Evolutionary conservation across 2,888 invertebrate genomes (phyloP).

Genomic region (Cataglyphis rosenhaueri): DNA sequence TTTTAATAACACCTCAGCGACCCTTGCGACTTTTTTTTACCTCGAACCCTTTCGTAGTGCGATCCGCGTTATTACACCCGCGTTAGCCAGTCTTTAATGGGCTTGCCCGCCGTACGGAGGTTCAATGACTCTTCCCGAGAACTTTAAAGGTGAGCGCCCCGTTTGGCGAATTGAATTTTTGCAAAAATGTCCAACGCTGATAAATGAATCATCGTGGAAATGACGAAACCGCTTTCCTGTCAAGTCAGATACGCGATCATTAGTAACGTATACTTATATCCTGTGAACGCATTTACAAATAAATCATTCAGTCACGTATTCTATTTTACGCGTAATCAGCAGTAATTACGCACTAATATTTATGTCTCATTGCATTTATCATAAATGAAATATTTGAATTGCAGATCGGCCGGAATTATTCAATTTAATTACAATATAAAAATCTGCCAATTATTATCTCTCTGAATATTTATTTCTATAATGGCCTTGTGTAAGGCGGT

Average conservation of each 20-base stretch:
- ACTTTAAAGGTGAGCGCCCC: constrained; percentile 65
- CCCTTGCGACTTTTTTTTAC: constrained; percentile 71
- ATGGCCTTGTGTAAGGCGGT: neutral
- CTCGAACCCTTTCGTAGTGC: constrained; percentile 66
- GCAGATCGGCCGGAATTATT: neutral
- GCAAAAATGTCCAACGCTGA: neutral
- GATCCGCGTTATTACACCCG: constrained; percentile 66
- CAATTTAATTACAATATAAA: neutral
- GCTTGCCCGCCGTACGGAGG: constrained; percentile 62
- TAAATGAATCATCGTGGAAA: neutral
- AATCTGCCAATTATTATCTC: neutral
- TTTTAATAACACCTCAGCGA: constrained; percentile 68
- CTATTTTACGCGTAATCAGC: neutral
- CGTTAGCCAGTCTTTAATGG: constrained; percentile 73
- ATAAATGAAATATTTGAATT: neutral
- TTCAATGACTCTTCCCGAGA: constrained; percentile 69
- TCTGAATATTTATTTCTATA: neutral
- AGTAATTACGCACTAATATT: neutral
- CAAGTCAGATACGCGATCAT: neutral
- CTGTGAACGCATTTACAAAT: neutral
- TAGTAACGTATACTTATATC: neutral
- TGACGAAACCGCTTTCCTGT: neutral
- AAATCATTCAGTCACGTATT: neutral
- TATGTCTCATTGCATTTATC: neutral
- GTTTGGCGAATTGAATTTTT: constrained; percentile 17